phyloP scores from a whole-genome alignment of 2,797 vertebrate genomes.

The Carduelis carduelis region DNA sequence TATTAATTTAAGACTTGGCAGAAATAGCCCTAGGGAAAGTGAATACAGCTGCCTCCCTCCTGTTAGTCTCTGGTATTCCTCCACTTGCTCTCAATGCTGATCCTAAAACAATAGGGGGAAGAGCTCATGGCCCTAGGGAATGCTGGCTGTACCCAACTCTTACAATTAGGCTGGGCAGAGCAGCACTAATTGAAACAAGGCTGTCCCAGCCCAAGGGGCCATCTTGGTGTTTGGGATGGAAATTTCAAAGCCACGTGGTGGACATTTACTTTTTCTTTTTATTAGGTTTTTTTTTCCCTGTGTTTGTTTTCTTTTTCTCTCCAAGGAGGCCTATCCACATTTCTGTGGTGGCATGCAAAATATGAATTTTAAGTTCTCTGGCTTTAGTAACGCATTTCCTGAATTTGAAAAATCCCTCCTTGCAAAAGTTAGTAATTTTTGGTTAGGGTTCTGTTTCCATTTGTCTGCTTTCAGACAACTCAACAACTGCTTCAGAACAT shows the following conservation, averaged over 20 bases:
- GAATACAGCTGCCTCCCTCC: not conserved
- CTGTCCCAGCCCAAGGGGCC: not conserved
- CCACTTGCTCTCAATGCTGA: not conserved
- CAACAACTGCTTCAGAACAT: not conserved
- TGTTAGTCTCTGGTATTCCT: not conserved
- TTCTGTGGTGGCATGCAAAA: not conserved
- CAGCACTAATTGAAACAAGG: not conserved
- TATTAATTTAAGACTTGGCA: slow-evolving; percentile 3
- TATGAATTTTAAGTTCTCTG: not conserved
- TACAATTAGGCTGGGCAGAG: not conserved
- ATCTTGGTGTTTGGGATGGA: not conserved
- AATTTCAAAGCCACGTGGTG: not conserved
- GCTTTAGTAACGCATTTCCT: not conserved
- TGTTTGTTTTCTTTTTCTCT: not conserved
- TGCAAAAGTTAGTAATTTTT: slow-evolving; percentile 1
- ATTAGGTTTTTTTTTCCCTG: not conserved
- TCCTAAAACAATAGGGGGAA: slow-evolving; percentile 12
- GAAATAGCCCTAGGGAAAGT: not conserved
- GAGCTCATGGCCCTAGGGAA: not conserved
- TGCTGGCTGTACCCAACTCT: not conserved
- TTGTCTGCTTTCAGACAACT: slow-evolving; percentile 24
- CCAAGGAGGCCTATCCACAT: not conserved
- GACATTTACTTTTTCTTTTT: not conserved
- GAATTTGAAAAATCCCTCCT: not conserved
- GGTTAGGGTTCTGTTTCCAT: not conserved